These are phyloP conservation scores for Spilarctia lutea DNA, from an alignment of 2,888 invertebrate species.

Conservation along the genomic window DNA sequence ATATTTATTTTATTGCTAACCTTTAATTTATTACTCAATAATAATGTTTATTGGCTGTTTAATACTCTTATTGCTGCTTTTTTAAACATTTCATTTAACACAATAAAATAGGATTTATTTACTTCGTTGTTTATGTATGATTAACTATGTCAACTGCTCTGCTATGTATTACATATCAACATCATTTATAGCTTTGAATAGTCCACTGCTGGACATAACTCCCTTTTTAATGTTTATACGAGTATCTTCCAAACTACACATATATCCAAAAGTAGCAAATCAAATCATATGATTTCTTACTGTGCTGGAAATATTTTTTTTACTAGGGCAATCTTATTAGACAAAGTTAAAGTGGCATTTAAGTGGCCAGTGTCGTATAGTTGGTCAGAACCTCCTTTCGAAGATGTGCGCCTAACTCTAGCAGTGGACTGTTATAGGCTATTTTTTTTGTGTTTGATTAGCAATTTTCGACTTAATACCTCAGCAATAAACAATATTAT, in stretches of 20 bases:
- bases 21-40: slow-evolving; percentile 16
- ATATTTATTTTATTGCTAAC: slow-evolving; percentile 15
- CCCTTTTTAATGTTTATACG: too few relatives aligned
- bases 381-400: too few relatives aligned
- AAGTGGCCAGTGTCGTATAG: too few relatives aligned
- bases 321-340: too few relatives aligned
- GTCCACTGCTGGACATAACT: too few relatives aligned
- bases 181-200: not conserved
- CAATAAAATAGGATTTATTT: too few relatives aligned
- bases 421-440: too few relatives aligned
- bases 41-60: slow-evolving; percentile 11
- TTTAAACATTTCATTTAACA: not conserved
- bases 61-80: not conserved
- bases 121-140: too few relatives aligned
- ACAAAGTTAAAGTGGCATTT: too few relatives aligned
- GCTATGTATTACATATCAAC: not conserved
- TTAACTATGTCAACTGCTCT: slow-evolving; percentile 26
- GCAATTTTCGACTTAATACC: not conserved
- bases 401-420: too few relatives aligned
- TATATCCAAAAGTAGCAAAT: not conserved
- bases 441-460: not conserved
- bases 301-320: too few relatives aligned
- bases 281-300: not conserved
- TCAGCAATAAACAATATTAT: slow-evolving; percentile 2
- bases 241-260: too few relatives aligned